Base-by-base conservation (phyloP, 2,888 invertebrate genomes). In the Apoderus coryli region DNA sequence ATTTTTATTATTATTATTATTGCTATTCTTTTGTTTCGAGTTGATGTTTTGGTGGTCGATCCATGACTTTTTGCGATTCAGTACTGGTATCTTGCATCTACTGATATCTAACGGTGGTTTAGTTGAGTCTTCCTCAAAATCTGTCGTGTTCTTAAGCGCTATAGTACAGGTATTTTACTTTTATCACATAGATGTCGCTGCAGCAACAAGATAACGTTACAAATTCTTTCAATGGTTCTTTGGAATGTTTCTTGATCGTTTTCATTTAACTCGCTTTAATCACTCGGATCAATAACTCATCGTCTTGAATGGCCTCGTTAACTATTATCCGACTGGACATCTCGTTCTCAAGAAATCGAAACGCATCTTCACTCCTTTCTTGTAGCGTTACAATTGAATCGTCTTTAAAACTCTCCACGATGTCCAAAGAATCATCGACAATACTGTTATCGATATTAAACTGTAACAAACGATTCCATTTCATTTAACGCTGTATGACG, bases 181-280 rank as follows among this genome's bases (percentile, higher is more conserved):
- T n/a, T n/a, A 33, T 49, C 52, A 4, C 40, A 38, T 39, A 4
- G 35, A 39, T 14, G 41, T 36, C 2, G 39, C 43, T 32, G 43
- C 43, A 4, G 40, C 40, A 1, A 45, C 43, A 9, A 37, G 54
- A 49, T 24, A 58, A 40, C 33, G 53, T 55, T 7, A 57, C 57
- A 33, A 59, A 59, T 35, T 59, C 59, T 43, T 59, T 59, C 13
- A 59, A 33, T 2, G 59, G 59, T 43, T 59, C 58, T 44, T 62
- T 62, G 2, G 61, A 61, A 44, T 62, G 61, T 46, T 62, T 62
- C 40, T 61, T 62, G 12, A 62, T 61, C 2, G 61, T 62, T 49
- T 61, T 61, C 2, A 61, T 49, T 51, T 60, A 60, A 10, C 54
- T 49, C 19, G 56, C 58, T 38, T 56, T 56, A 5, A 51, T 45